Conservation (phyloP, 2,888 invertebrate genomes). For the Mycalesis mineus region DNA sequence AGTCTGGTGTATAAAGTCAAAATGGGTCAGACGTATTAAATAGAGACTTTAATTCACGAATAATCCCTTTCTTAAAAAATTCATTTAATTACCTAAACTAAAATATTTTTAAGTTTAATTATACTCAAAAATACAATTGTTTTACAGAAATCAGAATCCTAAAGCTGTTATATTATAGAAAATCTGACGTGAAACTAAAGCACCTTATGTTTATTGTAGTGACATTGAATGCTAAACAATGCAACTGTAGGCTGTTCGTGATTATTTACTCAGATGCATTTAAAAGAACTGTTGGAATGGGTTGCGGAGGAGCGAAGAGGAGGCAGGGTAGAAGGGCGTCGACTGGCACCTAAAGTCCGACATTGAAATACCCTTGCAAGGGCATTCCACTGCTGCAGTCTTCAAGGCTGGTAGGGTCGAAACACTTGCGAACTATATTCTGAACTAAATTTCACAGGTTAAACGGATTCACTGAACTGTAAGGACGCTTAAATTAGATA, state of each 20-base stretch:
- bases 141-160: too few relatives aligned
- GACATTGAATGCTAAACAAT: constrained; percentile 15
- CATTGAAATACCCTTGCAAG: constrained; percentile 72
- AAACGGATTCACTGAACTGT: constrained; percentile 11
- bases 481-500: not conserved
- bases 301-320: constrained; percentile 41
- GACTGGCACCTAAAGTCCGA: constrained; percentile 68
- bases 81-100: too few relatives aligned
- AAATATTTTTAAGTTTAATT: too few relatives aligned
- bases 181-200: not conserved
- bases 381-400: constrained; percentile 69
- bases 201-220: constrained; percentile 1
- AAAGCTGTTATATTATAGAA: not conserved
- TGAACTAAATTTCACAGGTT: constrained; percentile 21
- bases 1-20: too few relatives aligned
- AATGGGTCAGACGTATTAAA: too few relatives aligned
- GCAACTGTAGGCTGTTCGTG: constrained; percentile 19
- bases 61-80: too few relatives aligned
- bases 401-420: constrained; percentile 51
- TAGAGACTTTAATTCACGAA: too few relatives aligned
- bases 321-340: constrained; percentile 63
- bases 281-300: constrained; percentile 43
- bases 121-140: not conserved
- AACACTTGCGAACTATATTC: constrained; percentile 37
- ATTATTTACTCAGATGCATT: constrained; percentile 53